Conservation (phyloP, 1,140 invertebrate genomes). For the Halesus radiatus region DNA sequence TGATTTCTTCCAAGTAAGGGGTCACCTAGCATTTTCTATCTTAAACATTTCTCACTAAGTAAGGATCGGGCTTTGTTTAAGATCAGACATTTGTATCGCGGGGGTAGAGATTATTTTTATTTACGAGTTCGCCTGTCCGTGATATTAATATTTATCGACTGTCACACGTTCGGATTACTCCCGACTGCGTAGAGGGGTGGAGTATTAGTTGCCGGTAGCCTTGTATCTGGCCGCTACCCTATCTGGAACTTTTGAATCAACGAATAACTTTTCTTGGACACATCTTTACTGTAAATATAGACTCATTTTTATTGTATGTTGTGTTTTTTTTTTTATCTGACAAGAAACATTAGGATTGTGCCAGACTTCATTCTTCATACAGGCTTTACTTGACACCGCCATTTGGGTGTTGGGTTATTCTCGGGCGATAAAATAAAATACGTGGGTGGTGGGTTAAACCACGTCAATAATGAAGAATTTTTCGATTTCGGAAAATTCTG, state of each 20-base stretch:
- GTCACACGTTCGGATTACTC: slow-evolving; percentile 32
- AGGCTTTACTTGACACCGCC: no score
- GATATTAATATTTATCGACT: slow-evolving; percentile 54
- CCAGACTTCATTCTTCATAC: background rate
- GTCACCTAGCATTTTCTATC: no score
- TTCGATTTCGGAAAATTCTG: no score
- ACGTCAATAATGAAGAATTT: no score
- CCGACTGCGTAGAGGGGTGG: background rate
- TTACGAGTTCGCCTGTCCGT: slow-evolving; percentile 48
- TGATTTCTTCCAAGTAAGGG: no score
- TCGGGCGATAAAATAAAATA: no score
- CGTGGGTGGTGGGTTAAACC: no score
- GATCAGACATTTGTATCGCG: slow-evolving; percentile 43
- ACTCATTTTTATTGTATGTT: background rate
- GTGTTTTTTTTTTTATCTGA: background rate
- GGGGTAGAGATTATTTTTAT: slow-evolving; percentile 49
- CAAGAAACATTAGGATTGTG: background rate
- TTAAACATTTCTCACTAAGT: slow-evolving; percentile 10
- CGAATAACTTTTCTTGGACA: background rate
- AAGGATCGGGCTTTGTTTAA: slow-evolving; percentile 48
- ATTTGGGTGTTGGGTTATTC: no score
- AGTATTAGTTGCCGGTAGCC: background rate
- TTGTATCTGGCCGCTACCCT: background rate
- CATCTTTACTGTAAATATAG: background rate
- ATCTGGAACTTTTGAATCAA: background rate